These are phyloP conservation scores for Seira ritae DNA, from an alignment of 2,888 invertebrate species.

Conservation along the genomic window DNA sequence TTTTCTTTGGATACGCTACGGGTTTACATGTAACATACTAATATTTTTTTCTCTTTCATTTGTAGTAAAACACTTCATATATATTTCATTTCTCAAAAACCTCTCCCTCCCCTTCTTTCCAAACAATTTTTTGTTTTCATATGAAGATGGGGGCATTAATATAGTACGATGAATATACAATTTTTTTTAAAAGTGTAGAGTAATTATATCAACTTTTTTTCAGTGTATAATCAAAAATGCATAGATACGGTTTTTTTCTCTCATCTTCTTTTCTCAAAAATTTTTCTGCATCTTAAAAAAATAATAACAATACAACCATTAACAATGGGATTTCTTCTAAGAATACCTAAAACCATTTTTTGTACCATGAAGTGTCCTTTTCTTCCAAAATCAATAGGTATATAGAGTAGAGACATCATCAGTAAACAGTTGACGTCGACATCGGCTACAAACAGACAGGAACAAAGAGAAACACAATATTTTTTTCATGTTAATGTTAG, in stretches of 20 bases:
- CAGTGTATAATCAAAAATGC: not conserved
- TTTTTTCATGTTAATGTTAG: not conserved
- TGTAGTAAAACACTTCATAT: slow-evolving; percentile 13
- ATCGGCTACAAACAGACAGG: not conserved
- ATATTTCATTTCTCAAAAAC: not conserved
- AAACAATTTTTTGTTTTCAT: too few species aligned
- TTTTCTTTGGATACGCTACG: slow-evolving; percentile 6
- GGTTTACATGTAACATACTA: not conserved
- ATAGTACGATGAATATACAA: too few species aligned
- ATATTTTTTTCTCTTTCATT: not conserved
- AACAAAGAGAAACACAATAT: not conserved
- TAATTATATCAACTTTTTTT: slow-evolving; percentile 15
- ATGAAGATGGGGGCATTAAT: too few species aligned
- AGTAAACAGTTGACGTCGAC: not conserved
- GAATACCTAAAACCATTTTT: slow-evolving; percentile 23
- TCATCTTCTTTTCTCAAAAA: too few species aligned
- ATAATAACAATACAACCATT: slow-evolving; percentile 21
- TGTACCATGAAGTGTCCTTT: slow-evolving; percentile 21
- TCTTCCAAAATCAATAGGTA: not conserved
- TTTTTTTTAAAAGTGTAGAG: slow-evolving; percentile 9
- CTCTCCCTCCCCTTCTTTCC: too few species aligned
- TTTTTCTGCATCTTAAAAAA: slow-evolving; percentile 14
- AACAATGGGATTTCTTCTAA: slow-evolving; percentile 20
- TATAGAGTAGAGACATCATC: not conserved
- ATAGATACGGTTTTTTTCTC: not conserved